Evolutionary conservation across 1,140 invertebrate species (phyloP), one percentile per base, ranked within the genome.

Genomic region (Melitaea cinxia): DNA sequence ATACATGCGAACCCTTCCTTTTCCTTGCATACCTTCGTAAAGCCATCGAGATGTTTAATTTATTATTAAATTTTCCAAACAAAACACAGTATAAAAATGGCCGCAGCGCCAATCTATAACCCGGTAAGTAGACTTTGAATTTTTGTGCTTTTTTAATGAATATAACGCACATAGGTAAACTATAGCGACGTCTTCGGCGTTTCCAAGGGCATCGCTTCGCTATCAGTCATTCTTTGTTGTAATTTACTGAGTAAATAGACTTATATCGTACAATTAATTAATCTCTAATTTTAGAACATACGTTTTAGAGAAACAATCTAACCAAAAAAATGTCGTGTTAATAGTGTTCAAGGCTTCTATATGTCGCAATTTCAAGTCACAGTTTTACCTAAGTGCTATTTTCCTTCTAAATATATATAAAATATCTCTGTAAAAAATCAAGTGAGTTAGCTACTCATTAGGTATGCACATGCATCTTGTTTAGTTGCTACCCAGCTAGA

Each of bases 101-200:
- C 81, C 9, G 78, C 73, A 54, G 66, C 70, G 57, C 80, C 85
- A n/a, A 84, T 88, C 14, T 88, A 85, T 69, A 85, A 77, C 62
- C 83, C 83, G 47, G 85, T 88, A 72, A 82, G 85, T 77, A 57
- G 19, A 17, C 56, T 23, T 7, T 7, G 7, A 65, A 62, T 50
- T 64, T n/a, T 64, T 64, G 60, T 58, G 19, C 64, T 68, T 70
- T 54, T 66, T 63, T 57, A 39, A 71, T 56, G 35, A 56, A 59
- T 33, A 42, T 49, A 28, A 55, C 56, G 15, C 52, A 63, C 63
- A 63, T 56, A 42, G 63, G 21, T 65, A 52, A 28, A 33, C 37
- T 24, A 50, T 49, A 53, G 39, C 56, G 35, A 39, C 53, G 61
- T 65, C 71, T 78, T 70, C 60, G 65, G 57, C 53, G 37, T 62